Base-by-base conservation (phyloP, 1,140 invertebrate species). In the Bombus soroeensis region DNA sequence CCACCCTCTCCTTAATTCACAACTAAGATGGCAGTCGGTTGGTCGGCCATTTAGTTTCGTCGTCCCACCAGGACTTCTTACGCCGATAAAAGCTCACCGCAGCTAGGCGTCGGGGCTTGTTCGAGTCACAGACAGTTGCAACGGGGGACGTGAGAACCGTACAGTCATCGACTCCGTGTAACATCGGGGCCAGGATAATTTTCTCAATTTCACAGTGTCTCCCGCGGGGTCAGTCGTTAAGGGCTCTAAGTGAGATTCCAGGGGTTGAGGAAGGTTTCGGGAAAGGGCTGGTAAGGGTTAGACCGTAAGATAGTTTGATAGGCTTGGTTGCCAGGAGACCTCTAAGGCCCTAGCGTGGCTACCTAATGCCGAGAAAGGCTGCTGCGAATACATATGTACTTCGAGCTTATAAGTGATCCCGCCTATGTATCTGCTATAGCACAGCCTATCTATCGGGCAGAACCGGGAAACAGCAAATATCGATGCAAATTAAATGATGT, bases 221-320 rank as follows among this genome's bases (percentile, higher is more conserved):
- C 94, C 93, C 93, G 91, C 93, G 93, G 94, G 94, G 91, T 94
- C 93, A 93, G 93, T 94, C 94, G 94, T 95, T 94, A 95, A 94
- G 93, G 94, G 94, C 93, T 94, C 91, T 87, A 91, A 93, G 92
- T 93, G 94, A 95, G 94, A 95, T 94, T 95, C 94, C 94, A 90
- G 91, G 93, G 91, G 92, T 83, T 83, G 81, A 77, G 85, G 57
- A 83, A 87, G 88, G 78, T 83, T 83, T 91, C 76, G 70, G 75
- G 75, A 81, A 72, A 68, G 80, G 92, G 87, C 86, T 91, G 89
- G 91, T 91, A 92, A 93, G 92, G 94, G 93, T 93, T 91, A 91
- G 91, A 93, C 90, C 91, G 91, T 94, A 95, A 94, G 94, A 95
- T 95, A 95, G 94, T 95, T 95, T 95, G 94, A 95, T 95, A 94